Base-by-base conservation (phyloP, 1,140 invertebrate genomes). In the Vanessa tameamea region DNA sequence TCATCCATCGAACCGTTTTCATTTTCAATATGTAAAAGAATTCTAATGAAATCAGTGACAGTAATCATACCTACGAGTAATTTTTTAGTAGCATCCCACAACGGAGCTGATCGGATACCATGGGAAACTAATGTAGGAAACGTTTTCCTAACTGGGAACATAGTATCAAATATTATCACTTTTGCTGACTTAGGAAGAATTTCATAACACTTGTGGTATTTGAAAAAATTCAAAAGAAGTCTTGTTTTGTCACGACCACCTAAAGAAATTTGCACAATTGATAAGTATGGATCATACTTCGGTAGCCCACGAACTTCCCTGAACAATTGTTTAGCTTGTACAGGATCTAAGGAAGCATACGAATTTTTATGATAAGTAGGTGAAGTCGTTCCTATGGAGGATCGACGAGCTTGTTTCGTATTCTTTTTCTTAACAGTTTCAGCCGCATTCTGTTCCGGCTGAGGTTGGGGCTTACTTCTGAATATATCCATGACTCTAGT, bases 351-450 rank as follows among this genome's bases (percentile, higher is more conserved):
- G 43, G 88, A 90, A 55, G 90, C 90, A 72, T 92, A 92, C 55
- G 90, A 92, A 79, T 91, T 91, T 85, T 92, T 92, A 77, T 92
- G 90, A 75, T 92, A 92, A 65, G 90, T 92, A 43, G 90, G 90
- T 37, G 90, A 92, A 48, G 90, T 92, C 4, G 89, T 92, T 69
- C 87, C 90, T 77, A 92, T 90, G 50, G 90, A 92, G n/a, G 87
- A 90, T n/a, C 90, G 87, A 20, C 91, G 87, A 67, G 72, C 31
- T 77, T 82, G 81, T 72, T 89, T 89, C 14, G 69, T 71, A 76
- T 69, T 83, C 79, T 91, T 90, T 84, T 91, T 92, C 82, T 88
- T 90, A 3, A 75, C 70, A 55, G 77, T 77, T 72, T 90, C 88
- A 64, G 81, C 48, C 47, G 81, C 23, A 68, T 77, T 50, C 73